Conservation (phyloP, 2,888 invertebrate genomes). For the Gibbula magus region DNA sequence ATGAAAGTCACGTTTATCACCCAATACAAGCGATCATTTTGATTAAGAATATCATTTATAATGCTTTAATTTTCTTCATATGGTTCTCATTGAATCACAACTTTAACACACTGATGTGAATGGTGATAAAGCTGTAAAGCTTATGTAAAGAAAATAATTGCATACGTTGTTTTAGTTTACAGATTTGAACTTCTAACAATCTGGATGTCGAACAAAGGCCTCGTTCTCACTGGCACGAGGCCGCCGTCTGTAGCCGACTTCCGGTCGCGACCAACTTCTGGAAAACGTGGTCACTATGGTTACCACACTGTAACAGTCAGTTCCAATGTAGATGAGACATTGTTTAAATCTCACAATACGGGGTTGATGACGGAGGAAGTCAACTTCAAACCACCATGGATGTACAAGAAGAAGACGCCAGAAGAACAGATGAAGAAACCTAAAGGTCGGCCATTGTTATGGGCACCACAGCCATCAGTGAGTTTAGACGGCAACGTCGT, state of each 20-base stretch:
- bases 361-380: slow-evolving; percentile 37
- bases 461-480: slow-evolving; percentile 50
- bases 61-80: too few species aligned
- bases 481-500: background rate
- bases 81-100: too few species aligned
- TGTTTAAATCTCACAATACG: slow-evolving; percentile 50
- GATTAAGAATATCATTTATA: too few species aligned
- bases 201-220: slow-evolving; percentile 29
- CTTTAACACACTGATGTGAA: too few species aligned
- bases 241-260: slow-evolving; percentile 45
- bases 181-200: background rate
- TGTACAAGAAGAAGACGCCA: slow-evolving; percentile 32
- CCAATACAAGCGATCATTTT: too few species aligned
- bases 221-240: slow-evolving; percentile 47
- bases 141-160: too few species aligned
- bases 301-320: slow-evolving; percentile 53
- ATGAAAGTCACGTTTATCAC: too few species aligned
- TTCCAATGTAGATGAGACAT: slow-evolving; percentile 61
- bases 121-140: too few species aligned
- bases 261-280: slow-evolving; percentile 28
- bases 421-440: slow-evolving; percentile 33
- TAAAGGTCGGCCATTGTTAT: slow-evolving; percentile 49
- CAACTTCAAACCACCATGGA: slow-evolving; percentile 38
- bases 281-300: slow-evolving; percentile 39
- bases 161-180: too few species aligned